Evolutionary conservation across 2,888 invertebrate genomes (phyloP), one percentile per base, ranked within the genome.

Genomic region (Disparrhopalites patrizii): DNA sequence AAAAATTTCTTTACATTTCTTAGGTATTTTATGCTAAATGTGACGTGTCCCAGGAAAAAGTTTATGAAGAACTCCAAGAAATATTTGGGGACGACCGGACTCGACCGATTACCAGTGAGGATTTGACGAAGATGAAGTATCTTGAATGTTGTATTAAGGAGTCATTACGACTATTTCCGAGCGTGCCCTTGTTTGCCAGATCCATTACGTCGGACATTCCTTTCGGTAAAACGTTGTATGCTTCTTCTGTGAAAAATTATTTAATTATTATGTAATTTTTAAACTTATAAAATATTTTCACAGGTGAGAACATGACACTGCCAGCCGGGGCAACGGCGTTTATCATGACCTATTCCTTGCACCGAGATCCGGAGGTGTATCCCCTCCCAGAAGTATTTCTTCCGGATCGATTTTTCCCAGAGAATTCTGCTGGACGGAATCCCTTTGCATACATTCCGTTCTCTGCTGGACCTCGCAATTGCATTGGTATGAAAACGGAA

Each of bases 51-150:
- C 55, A 67, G 62, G 51, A 18, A 43, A 80, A 80, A 71, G 78
- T 82, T 0, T 80, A 82, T 31, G 78, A 80, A 27, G 83, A 83
- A 75, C 56, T 83, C 51, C 79, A 81, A 55, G 68, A 69, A 15
- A 77, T 83, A 33, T 81, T 82, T 74, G 80, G 80, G 69, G 78
- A 78, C 28, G 70, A 72, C 25, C 72, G 72, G 43, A 78, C 79
- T 7, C 77, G 81, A 36, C 77, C 78, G 13, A 77, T 81, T 1
- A 79, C 81, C 2, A 77, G 79, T 68, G 80, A 80, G 31, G 83
- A 83, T 70, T 70, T 78, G 18, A 74, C 76, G 25, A 72, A 74
- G 52, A 77, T 80, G 77, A 78, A 78, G 62, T 79, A 78, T 68
- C 70, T 79, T 27, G 80, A 80, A 58, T 76, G 76, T 61, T 79